These are phyloP conservation scores for Bungarus multicinctus DNA, from an alignment of 2,113 vertebrate species.

Conservation along the genomic window DNA sequence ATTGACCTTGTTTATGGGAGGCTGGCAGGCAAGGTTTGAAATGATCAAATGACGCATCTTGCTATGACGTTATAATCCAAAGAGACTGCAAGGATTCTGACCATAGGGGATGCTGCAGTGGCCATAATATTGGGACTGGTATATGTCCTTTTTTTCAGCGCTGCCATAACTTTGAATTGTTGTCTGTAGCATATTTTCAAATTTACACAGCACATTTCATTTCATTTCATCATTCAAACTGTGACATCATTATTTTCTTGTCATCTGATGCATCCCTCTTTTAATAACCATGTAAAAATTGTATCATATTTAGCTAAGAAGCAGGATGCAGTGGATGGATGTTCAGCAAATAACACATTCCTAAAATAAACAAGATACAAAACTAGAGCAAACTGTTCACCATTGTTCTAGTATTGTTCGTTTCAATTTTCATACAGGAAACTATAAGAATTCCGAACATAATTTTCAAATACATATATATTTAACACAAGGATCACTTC, in stretches of 20 bases:
- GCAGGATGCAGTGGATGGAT: not conserved
- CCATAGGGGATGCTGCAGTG: not conserved
- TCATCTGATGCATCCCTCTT: slow-evolving; percentile 27
- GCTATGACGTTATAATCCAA: not conserved
- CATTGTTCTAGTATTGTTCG: not conserved
- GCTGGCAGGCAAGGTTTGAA: not conserved
- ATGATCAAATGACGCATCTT: not conserved
- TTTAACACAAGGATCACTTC: not conserved
- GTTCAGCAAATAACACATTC: slow-evolving; percentile 31
- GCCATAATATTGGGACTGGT: not conserved
- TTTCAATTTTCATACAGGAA: not conserved
- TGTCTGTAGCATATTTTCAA: not conserved
- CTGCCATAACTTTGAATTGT: not conserved
- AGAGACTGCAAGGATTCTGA: not conserved
- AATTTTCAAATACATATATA: slow-evolving; percentile 23
- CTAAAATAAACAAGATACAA: accelerated
- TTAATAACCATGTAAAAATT: slow-evolving; percentile 13
- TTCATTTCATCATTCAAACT: slow-evolving; percentile 2
- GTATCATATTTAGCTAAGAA: slow-evolving; percentile 15
- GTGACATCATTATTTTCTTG: not conserved
- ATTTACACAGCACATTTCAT: not conserved
- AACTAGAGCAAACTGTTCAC: slow-evolving; percentile 20
- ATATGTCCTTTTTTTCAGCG: not conserved
- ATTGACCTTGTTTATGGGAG: not conserved
- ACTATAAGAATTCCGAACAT: slow-evolving; percentile 24